Base-by-base conservation (phyloP, 2,113 vertebrate genomes). In the Climacteris rufus region DNA sequence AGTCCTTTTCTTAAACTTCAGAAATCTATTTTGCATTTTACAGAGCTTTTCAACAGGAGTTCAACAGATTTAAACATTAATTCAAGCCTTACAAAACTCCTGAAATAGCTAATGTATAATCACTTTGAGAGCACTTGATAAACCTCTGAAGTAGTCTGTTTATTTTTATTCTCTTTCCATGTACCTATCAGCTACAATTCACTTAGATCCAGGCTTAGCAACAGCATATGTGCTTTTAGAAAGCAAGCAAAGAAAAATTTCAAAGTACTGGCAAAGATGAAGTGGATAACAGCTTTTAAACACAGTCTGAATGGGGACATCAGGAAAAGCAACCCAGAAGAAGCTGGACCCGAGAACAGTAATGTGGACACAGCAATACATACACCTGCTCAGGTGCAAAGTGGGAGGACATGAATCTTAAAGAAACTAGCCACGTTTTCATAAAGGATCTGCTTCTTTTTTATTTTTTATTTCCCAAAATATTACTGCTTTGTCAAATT, bases 11-110 rank as follows among this genome's bases (percentile, higher is more conserved):
- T 82, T 54, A 42, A 64, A 74, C 59, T 63, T 93, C 27, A 59
- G 68, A 92, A 71, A 70, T 28, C 39, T 81, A 23, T 57, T 92
- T 74, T 60, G 45, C 59, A 83, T 70, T 96, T 93, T 63, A 66
- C 5, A 40, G 40, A 76, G 50, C 49, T 94, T 86, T 74, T 88
- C 42, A 76, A 89, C 27, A 56, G 45, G 21, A 86, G 22, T n/a
- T 72, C 61, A 53, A 28, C 20, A 76, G n/a, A 88, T 59, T 61
- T 80, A 64, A 87, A 87, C 27, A 7, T 68, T 69, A 88, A 94
- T 90, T 68, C 21, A 80, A 77, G 71, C 56, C 69, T 70, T 35
- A 54, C 13, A 53, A 42, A 66, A 60, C 54, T 69, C 83, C 27
- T 63, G 39, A 83, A 93, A 91, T 22, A 85, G 54, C 42, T 80